phyloP scores from a whole-genome alignment of 2,113 vertebrate genomes.

The Pleuronectes platessa region DNA sequence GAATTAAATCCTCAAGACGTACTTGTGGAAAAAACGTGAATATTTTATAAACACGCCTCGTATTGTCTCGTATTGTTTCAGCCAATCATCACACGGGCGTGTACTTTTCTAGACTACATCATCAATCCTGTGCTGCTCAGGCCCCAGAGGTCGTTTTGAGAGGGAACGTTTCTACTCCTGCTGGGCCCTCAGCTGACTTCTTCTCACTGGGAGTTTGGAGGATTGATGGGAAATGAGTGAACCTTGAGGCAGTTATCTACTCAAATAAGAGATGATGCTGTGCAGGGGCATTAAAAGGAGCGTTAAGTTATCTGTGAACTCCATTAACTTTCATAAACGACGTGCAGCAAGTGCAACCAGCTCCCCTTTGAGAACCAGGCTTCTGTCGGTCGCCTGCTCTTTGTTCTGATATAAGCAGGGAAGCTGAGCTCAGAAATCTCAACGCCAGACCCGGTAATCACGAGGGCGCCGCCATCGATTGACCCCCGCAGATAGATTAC shows the following conservation, averaged over 20 bases:
- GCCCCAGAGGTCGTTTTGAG: slow-evolving; percentile 1
- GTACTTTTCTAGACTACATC: slow-evolving; percentile 8
- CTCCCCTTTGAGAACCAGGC: background rate
- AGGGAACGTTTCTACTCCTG: slow-evolving; percentile 4
- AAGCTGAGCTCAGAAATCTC: slow-evolving; percentile 14
- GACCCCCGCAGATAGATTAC: slow-evolving; percentile 25
- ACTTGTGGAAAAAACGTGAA: slow-evolving; percentile 24
- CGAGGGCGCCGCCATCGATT: slow-evolving; percentile 11
- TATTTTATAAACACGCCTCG: slow-evolving; percentile 10
- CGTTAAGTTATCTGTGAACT: slow-evolving; percentile 32
- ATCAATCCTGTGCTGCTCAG: slow-evolving; percentile 14
- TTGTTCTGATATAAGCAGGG: background rate
- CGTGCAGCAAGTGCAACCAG: background rate
- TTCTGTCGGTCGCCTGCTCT: slow-evolving; percentile 18
- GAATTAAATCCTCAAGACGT: slow-evolving; percentile 7
- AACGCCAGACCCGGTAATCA: slow-evolving; percentile 26
- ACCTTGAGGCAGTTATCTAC: slow-evolving; percentile 12
- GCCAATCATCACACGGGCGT: slow-evolving; percentile 7
- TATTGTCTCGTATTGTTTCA: slow-evolving; percentile 1
- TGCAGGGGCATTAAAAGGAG: slow-evolving; percentile 1
- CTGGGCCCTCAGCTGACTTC: background rate
- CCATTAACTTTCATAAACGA: slow-evolving; percentile 35
- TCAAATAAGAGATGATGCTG: slow-evolving; percentile 10
- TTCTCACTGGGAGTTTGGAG: background rate
- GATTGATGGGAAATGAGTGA: background rate